phyloP scores from a whole-genome alignment of 2,113 vertebrate species.

The Sorex fumeus region DNA sequence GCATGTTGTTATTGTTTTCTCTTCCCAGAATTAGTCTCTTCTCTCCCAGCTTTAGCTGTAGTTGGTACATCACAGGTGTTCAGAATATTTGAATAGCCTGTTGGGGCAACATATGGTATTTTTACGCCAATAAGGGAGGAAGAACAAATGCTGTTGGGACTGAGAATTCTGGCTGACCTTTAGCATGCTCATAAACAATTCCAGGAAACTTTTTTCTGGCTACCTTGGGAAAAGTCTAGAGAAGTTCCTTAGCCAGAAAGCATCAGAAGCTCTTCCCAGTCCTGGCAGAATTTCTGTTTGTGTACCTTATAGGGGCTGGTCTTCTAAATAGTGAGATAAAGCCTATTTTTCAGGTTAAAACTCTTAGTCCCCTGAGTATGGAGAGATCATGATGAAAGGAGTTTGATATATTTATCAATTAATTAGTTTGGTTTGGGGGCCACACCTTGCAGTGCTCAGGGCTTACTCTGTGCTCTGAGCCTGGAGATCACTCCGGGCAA shows the following conservation, averaged over 20 bases:
- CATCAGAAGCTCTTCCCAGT: conserved; percentile 38
- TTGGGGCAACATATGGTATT: conserved; percentile 54
- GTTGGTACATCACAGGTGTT: conserved; percentile 12
- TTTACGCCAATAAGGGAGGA: conserved; percentile 59
- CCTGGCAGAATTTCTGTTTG: not conserved
- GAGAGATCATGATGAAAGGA: not conserved
- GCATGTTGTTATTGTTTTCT: not conserved
- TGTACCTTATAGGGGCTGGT: not conserved
- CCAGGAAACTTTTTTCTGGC: conserved; percentile 72
- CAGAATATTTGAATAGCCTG: not conserved
- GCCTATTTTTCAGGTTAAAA: too few species aligned
- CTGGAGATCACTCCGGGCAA: too few species aligned
- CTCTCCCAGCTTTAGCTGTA: not conserved
- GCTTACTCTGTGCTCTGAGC: too few species aligned
- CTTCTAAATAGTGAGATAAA: conserved; percentile 23
- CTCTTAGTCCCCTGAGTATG: not conserved
- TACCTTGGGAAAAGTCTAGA: conserved; percentile 53
- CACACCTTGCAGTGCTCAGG: too few species aligned
- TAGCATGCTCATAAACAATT: conserved; percentile 76
- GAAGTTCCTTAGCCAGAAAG: not conserved
- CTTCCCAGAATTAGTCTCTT: not conserved
- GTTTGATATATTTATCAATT: too few species aligned
- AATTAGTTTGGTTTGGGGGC: too few species aligned
- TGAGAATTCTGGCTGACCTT: conserved; percentile 82
- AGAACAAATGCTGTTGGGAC: conserved; percentile 66